phyloP scores from a whole-genome alignment of 2,797 vertebrate species.

The Melanotaenia nigrans region DNA sequence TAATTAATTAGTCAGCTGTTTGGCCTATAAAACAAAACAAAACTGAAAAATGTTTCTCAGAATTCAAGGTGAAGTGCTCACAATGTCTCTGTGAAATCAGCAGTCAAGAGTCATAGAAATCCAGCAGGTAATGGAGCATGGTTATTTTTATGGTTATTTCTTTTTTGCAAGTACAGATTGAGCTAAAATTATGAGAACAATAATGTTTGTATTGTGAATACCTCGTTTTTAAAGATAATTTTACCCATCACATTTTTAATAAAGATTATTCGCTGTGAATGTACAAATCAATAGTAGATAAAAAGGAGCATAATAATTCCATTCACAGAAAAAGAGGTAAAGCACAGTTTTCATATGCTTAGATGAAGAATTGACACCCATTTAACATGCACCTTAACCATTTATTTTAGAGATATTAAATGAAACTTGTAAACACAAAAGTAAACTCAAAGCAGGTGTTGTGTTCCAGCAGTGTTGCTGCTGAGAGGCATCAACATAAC shows the following conservation, averaged over 20 bases:
- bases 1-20: not conserved
- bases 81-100: not conserved
- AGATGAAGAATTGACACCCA: not conserved
- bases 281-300: not conserved
- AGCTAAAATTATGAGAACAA: too few species aligned
- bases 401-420: slow-evolving; percentile 13
- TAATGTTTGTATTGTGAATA: slow-evolving; percentile 1
- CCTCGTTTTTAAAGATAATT: not conserved
- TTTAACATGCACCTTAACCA: not conserved
- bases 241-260: not conserved
- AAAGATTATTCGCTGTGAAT: slow-evolving; percentile 15
- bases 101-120: not conserved
- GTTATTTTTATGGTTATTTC: too few species aligned
- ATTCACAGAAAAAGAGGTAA: not conserved
- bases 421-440: slow-evolving; percentile 13
- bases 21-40: not conserved
- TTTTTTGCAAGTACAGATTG: not conserved
- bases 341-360: not conserved
- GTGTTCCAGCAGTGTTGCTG: slow-evolving; percentile 23
- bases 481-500: slow-evolving; percentile 14
- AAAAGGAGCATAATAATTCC: not conserved
- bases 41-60: not conserved
- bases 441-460: slow-evolving; percentile 9
- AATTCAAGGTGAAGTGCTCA: not conserved
- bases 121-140: not conserved